Evolutionary conservation across 2,797 vertebrate species (phyloP), one percentile per base, ranked within the genome.

Genomic region (Esox lucius): DNA sequence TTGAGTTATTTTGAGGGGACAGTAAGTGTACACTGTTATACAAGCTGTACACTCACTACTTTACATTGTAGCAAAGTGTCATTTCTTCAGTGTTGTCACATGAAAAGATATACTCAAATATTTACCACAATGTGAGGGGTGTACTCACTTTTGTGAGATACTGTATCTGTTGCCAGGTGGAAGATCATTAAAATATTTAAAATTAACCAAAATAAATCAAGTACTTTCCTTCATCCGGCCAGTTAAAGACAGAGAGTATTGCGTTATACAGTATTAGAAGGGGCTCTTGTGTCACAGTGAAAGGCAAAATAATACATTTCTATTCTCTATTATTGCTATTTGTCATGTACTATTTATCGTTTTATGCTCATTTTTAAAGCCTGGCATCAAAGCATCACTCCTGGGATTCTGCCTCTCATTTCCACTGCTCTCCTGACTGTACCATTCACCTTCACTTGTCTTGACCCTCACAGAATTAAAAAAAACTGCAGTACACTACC

Each of bases 381-480:
- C 51, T 87, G 87, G 91, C 82, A 84, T 90, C 87, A 88, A 80
- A 75, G 74, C 42, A 65, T 67, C 64, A 67, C 77, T 49, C 75
- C 51, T 39, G 66, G 59, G 77, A 82, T 71, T 15, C 28, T 46
- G 48, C 75, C 19, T 68, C 80, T 73, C 69, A 48, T 80, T 82
- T 76, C 77, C 78, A 6, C 79, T 77, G 83, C 70, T 78, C 74
- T 78, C 71, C 76, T 73, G 78, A 81, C 75, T 46, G 16, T 39
- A 35, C 33, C 65, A 80, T 85, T 92, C 90, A 92, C 91, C 90
- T 92, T 91, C 85, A 86, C 76, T 68, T 19, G 81, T 77, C 84
- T 84, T 73, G 24, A 78, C 77, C 80, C 87, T 83, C 85, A 70
- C 48, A 73, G 35, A 46, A 9, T 15, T 51, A 12, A 24, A 76